Conservation (phyloP, 2,888 invertebrate species). For the Strigamia crassipes region DNA sequence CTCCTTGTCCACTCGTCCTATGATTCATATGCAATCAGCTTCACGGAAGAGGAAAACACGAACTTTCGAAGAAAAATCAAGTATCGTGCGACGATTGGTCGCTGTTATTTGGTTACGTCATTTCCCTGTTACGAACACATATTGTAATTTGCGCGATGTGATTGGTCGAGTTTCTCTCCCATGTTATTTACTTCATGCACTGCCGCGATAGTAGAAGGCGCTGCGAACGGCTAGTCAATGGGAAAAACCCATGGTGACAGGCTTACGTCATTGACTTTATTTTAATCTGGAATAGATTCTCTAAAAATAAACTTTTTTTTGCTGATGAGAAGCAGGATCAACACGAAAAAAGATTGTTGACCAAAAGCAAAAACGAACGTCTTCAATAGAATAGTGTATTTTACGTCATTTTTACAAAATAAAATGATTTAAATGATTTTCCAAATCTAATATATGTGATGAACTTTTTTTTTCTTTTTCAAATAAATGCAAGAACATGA, state of each 20-base stretch:
- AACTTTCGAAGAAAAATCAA: slow-evolving; percentile 15
- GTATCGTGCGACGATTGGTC: background rate
- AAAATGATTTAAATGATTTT: too few relatives aligned
- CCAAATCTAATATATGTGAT: too few relatives aligned
- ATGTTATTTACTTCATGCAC: background rate
- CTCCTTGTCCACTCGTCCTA: background rate
- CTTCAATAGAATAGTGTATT: too few relatives aligned
- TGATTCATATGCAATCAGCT: background rate
- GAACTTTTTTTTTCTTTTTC: too few relatives aligned
- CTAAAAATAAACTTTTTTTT: slow-evolving; percentile 18
- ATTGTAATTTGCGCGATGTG: background rate
- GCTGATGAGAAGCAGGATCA: background rate
- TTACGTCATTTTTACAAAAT: too few relatives aligned
- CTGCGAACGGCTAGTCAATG: background rate
- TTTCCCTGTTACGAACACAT: background rate
- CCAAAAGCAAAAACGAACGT: background rate
- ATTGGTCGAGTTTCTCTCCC: background rate
- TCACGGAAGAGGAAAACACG: slow-evolving; percentile 27
- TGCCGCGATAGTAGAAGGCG: background rate
- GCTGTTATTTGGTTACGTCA: background rate
- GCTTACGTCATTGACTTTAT: slow-evolving; percentile 6
- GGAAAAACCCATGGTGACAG: slow-evolving; percentile 29
- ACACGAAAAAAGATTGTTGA: background rate
- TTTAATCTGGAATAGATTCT: background rate
- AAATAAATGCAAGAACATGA: too few relatives aligned